phyloP scores from a whole-genome alignment of 2,113 vertebrate genomes.

The Podarcis cretensis region DNA sequence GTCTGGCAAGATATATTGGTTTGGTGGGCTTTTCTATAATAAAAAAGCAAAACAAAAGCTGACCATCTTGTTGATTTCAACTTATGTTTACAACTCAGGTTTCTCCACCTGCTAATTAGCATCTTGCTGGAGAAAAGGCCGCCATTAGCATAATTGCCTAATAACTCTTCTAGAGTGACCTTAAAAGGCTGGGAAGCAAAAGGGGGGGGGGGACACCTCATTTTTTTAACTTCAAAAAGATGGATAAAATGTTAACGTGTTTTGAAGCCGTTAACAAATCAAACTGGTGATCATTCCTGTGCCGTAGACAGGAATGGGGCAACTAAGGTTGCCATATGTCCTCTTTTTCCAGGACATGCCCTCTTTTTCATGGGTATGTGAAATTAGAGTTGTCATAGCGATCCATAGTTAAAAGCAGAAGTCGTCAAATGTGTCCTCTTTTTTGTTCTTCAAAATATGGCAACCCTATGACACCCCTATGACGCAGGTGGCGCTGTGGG shows the following conservation, averaged over 20 bases:
- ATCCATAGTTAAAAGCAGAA: too few relatives aligned
- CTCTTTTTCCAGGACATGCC: too few relatives aligned
- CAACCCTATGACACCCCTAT: too few relatives aligned
- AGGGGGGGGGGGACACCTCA: background rate
- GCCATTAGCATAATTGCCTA: slow-evolving; percentile 12
- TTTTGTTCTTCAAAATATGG: too few relatives aligned
- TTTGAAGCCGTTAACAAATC: slow-evolving; percentile 27
- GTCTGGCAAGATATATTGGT: background rate
- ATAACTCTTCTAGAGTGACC: background rate
- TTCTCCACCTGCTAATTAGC: slow-evolving; percentile 43
- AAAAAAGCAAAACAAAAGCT: background rate
- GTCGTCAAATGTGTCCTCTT: too few relatives aligned
- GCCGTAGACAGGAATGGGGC: background rate
- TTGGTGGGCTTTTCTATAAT: fast-evolving
- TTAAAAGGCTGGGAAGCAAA: background rate
- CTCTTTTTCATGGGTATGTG: too few relatives aligned
- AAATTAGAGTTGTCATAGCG: too few relatives aligned
- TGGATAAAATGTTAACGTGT: slow-evolving; percentile 33
- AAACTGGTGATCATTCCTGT: background rate
- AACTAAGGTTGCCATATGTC: background rate
- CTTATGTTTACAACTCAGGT: background rate
- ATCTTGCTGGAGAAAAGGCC: slow-evolving; percentile 23
- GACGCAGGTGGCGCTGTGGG: too few relatives aligned
- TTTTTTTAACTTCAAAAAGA: background rate
- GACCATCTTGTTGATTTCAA: background rate